Conservation (phyloP, 1,140 invertebrate genomes). For the Platyscapa corneri region DNA sequence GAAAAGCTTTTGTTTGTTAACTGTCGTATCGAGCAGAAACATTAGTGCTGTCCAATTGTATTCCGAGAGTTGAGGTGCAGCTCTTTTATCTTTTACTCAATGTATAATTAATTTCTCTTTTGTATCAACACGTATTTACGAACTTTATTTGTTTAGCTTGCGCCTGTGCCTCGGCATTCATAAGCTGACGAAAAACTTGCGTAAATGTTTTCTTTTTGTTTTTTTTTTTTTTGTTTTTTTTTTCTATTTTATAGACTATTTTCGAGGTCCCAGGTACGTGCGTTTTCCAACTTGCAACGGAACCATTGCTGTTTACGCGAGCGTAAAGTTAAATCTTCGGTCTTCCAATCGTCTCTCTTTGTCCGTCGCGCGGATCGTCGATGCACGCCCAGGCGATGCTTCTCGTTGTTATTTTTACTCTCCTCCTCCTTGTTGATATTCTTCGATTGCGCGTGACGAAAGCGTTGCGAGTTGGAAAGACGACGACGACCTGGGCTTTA, state of each 20-base stretch:
- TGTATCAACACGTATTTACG: conserved; percentile 24
- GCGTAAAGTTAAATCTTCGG: neutral
- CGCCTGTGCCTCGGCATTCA: neutral
- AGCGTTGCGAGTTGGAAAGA: conserved; percentile 52
- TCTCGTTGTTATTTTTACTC: neutral
- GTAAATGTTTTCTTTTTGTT: conserved; percentile 28
- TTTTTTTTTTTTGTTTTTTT: conserved; percentile 15
- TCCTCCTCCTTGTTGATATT: conserved; percentile 9
- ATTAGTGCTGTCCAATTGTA: conserved; percentile 23
- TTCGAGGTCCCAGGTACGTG: conserved; percentile 1
- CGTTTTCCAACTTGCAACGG: conserved; percentile 53
- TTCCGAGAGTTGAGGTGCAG: neutral
- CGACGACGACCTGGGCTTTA: conserved; percentile 26
- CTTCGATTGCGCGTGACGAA: neutral
- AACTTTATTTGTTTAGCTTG: conserved; percentile 13
- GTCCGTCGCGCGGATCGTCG: neutral
- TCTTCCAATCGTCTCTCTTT: conserved; percentile 8
- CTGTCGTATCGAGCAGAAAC: too few relatives aligned
- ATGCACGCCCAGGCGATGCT: conserved; percentile 1
- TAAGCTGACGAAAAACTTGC: conserved; percentile 10
- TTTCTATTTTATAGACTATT: too few relatives aligned
- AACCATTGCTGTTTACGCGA: neutral
- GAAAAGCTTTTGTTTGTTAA: too few relatives aligned
- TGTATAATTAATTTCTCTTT: conserved; percentile 22
- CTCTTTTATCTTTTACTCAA: conserved; percentile 5